Base-by-base conservation (phyloP, 2,113 vertebrate genomes). In the Motacilla tschutschensis region DNA sequence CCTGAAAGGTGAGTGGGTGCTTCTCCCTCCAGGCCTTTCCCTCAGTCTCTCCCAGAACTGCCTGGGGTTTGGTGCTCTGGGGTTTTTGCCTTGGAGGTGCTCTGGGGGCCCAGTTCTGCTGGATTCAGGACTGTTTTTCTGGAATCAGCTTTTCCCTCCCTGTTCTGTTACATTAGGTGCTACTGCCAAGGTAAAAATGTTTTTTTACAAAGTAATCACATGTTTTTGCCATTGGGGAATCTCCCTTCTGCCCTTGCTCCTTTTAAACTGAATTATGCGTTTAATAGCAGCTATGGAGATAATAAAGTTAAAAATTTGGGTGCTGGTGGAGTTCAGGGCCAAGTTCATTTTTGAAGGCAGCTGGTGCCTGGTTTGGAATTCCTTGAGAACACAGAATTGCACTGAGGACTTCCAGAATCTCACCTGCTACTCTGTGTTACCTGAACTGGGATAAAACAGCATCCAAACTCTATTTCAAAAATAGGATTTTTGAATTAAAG, bases 1-100 rank as follows among this genome's bases (percentile, higher is more conserved):
- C 93, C 95, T 98, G 19, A 99, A 99, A 96, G 99, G 99, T 99
- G 63, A 95, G 96, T 4, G 24, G 7, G 2, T 33, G 10, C 17
- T 38, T 38, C 62, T 48, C 60, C 10, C 66, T 11, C 48, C 14
- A 3, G 22, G 26, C 36, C 16, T 40, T 43, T 8, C 35, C 36
- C 40, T 73, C 51, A 16, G 1, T 9, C 70, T 77, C 9, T 31
- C 67, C 46, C 71, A 33, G 60, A 53, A 6, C 1, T 79, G 72
- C 75, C 40, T 26, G 72, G 35, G 10, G n/a, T 8, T 19, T 35
- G 33, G 4, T 38, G 76, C 47, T 81, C 36, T 26, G 76, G 36
- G 10, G 31, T 10, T 26, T 40, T 36, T 46, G 24, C 29, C 29
- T 40, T 11, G 36, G 62, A 22, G n/a, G 4, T 36, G 77, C 46